Evolutionary conservation across 1,140 invertebrate species (phyloP), one percentile per base, ranked within the genome.

Genomic region (Anoplophora glabripennis): DNA sequence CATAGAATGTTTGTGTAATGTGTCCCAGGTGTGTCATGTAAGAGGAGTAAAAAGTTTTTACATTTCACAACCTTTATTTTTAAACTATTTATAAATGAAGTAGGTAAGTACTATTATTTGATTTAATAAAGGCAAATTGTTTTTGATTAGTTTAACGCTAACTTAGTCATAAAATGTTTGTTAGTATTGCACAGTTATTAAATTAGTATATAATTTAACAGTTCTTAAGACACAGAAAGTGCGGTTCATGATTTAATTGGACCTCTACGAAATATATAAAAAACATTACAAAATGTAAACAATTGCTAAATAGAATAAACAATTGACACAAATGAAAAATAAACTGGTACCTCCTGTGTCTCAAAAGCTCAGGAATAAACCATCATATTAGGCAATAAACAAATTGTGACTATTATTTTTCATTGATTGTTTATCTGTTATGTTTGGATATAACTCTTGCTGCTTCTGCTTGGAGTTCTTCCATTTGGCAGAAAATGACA

Each of bases 401-500:
- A 56, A 21, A 44, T 21, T 45, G n/a, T n/a, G 28, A 10, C 17
- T 44, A 21, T 10, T 12, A 21, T 45, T 34, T 33, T 46, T 44
- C 5, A 28, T 28, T 60, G 57, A 64, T 62, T 56, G 58, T 66
- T 68, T 67, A 70, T 70, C 68, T 68, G 59, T 59, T 59, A 56
- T 74, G 71, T 71, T 74, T 72, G 42, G 71, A 72, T 67, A 77
- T 75, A 68, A 71, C 77, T 68, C 73, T 73, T 67, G 77, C 71
- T 18, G 73, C 77, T 73, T 86, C 85, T 75, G 83, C 81, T 81
- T 86, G 85, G 77, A 86, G 83, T 80, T 86, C 84, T 80, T 86
- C 85, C 83, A 86, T 85, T 81, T 86, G 85, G 79, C 84, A 86
- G 82, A 86, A 87, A 80, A 87, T 85, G 75, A 85, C 82, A 78